phyloP scores from a whole-genome alignment of 2,113 vertebrate genomes.

The Callipepla squamata region DNA sequence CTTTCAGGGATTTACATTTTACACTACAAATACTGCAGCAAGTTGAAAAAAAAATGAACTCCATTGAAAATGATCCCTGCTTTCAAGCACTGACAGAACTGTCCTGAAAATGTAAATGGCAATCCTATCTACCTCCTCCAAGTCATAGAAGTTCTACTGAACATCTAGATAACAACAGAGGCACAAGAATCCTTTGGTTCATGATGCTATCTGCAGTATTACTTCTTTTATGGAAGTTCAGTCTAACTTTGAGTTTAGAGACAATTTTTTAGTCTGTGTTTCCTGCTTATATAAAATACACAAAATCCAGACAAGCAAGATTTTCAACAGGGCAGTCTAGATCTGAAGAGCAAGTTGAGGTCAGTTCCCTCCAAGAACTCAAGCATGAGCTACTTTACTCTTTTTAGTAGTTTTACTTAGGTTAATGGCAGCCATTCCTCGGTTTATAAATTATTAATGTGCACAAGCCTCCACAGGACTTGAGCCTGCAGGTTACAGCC shows the following conservation, averaged over 20 bases:
- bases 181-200: background rate
- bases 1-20: constrained; percentile 12
- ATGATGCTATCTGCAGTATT: background rate
- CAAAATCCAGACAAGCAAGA: background rate
- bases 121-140: background rate
- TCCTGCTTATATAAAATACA: constrained; percentile 2
- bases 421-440: background rate
- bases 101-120: background rate
- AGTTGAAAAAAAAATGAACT: background rate
- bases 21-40: background rate
- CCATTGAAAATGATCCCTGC: background rate
- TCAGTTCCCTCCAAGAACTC: constrained; percentile 27
- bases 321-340: background rate
- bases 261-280: background rate
- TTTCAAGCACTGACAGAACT: background rate
- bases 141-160: background rate
- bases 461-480: background rate
- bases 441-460: constrained; percentile 47
- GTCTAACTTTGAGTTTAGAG: background rate
- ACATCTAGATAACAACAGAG: background rate
- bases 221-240: background rate
- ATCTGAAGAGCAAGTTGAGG: constrained; percentile 55
- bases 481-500: constrained; percentile 24
- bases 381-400: background rate
- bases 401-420: constrained; percentile 13